Conservation (phyloP, 2,888 invertebrate species). For the Catonia carolina region DNA sequence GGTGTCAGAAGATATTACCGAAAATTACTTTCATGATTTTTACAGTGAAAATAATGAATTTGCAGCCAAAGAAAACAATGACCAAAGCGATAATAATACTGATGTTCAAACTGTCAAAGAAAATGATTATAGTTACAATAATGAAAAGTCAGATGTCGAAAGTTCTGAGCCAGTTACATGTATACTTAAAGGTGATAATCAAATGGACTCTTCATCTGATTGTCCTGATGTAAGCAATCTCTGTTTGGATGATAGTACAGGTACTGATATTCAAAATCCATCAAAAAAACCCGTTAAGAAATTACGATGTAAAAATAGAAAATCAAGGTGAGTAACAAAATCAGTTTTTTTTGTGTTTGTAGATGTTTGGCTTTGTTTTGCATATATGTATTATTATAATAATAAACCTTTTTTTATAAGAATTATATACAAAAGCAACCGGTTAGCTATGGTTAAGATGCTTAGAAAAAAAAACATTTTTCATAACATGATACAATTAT, state of each 20-base stretch:
- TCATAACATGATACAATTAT: no score
- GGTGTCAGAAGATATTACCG: neutral
- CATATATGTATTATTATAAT: no score
- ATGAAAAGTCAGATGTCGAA: conserved; percentile 20
- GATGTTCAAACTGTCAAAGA: neutral
- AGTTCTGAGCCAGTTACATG: neutral
- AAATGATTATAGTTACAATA: neutral
- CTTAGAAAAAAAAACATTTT: no score
- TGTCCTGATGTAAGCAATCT: neutral
- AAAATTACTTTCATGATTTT: neutral
- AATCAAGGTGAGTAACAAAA: no score
- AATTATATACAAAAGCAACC: no score
- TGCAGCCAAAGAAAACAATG: neutral
- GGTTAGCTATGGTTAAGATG: no score
- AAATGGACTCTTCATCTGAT: conserved; percentile 7
- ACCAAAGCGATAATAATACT: neutral
- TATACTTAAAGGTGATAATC: neutral
- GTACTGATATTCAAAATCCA: neutral
- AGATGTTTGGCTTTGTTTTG: no score
- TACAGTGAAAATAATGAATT: neutral
- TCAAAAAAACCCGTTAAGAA: no score
- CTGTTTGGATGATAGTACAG: neutral
- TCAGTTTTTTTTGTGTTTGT: no score
- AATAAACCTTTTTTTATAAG: no score
- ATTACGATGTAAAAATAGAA: no score